A percentile compares a stretch with the other conserved stretches of the same genome.
phyloP scores from a whole-genome alignment of 2,113 vertebrate species.

The Hirundichthys speculiger region DNA sequence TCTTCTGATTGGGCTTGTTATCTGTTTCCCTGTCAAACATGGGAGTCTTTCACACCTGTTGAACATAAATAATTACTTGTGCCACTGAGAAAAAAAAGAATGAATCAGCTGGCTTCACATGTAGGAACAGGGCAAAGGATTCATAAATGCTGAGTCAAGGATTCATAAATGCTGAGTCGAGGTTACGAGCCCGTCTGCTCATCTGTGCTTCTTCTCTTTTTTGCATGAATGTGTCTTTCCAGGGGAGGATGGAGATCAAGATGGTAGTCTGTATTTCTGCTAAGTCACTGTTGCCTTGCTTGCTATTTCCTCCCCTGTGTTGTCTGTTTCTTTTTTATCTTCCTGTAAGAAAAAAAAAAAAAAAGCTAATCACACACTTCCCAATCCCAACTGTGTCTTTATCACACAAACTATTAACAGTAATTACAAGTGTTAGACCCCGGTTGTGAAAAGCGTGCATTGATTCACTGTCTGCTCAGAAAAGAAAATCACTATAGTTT shows the following conservation, averaged over 20 bases:
- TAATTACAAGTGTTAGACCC: constrained; percentile 28
- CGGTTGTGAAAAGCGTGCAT: constrained; percentile 39
- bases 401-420: constrained; percentile 57
- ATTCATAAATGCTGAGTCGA: constrained; percentile 64
- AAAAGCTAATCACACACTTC: constrained; percentile 56
- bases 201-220: constrained; percentile 75
- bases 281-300: constrained; percentile 63
- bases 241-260: constrained; percentile 78
- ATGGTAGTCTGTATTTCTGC: constrained; percentile 80
- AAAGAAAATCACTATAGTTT: constrained; percentile 31
- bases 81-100: constrained; percentile 9
- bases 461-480: constrained; percentile 19
- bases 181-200: constrained; percentile 47
- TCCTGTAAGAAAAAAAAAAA: constrained; percentile 29
- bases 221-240: constrained; percentile 76
- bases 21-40: constrained; percentile 2
- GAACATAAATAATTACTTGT: constrained; percentile 2
- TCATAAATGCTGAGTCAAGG: constrained; percentile 52
- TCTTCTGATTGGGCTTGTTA: constrained; percentile 42
- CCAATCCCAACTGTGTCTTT: constrained; percentile 26
- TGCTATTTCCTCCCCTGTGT: constrained; percentile 55
- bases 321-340: constrained; percentile 39
- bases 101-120: constrained; percentile 2
- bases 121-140: constrained; percentile 44
- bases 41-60: not conserved